Percentiles rank a stretch among this genome's conserved stretches.
Conservation (phyloP, 2,888 invertebrate genomes). For the Ecdyonurus torrentis region DNA sequence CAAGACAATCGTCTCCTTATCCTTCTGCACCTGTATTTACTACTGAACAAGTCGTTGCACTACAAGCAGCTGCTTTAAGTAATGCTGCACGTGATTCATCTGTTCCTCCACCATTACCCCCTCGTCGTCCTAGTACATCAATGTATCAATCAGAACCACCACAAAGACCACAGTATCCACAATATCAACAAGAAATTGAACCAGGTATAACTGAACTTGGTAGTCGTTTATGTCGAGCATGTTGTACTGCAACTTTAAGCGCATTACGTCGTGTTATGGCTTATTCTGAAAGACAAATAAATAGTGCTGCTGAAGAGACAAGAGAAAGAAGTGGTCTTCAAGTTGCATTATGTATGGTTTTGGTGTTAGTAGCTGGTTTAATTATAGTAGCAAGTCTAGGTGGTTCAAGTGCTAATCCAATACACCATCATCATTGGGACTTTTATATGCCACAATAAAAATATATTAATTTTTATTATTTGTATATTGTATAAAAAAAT, state of each 20-base stretch:
- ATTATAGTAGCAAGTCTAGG: background rate
- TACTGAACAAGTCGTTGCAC: background rate
- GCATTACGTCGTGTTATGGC: background rate
- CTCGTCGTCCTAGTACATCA: background rate
- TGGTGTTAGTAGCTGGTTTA: background rate
- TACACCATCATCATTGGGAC: slow-evolving; percentile 1
- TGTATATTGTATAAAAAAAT: too few species aligned
- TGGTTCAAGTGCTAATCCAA: background rate
- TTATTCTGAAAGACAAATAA: background rate
- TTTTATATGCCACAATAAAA: background rate
- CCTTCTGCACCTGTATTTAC: background rate
- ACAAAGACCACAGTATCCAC: too few species aligned
- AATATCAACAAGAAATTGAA: background rate
- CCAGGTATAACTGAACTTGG: background rate
- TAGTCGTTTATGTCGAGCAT: background rate
- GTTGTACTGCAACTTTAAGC: background rate
- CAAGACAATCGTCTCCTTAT: background rate
- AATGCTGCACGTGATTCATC: background rate
- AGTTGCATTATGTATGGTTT: background rate
- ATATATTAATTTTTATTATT: too few species aligned
- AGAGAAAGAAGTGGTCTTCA: background rate
- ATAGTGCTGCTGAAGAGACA: background rate
- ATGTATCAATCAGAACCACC: background rate
- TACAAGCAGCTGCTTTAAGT: slow-evolving; percentile 1
- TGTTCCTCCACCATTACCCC: background rate